Base-by-base conservation (phyloP, 1,140 invertebrate genomes). In the Elymnias hypermnestra region DNA sequence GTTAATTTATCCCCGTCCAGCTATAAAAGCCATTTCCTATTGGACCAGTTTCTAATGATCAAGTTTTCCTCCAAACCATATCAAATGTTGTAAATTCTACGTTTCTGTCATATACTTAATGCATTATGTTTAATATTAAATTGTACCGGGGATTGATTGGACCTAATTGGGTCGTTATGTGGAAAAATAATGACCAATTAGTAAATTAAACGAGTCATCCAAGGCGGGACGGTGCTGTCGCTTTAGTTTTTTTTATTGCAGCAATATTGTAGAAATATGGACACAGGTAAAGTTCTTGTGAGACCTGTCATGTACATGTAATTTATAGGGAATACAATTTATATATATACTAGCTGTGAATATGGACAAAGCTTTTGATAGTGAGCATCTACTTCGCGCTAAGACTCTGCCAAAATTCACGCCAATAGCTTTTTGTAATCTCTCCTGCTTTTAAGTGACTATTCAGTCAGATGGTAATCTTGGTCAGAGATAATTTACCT, bases 141-240 rank as follows among this genome's bases (percentile, higher is more conserved):
- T 66, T 71, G 56, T 75, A 72, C 65, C 57, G 62, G 58, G 69
- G 65, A 81, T 84, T 82, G 81, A 84, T 84, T 79, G 77, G 65
- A 71, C 54, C 67, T 76, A 84, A 82, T 82, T 79, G 81, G 70
- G 57, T 72, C 69, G 70, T 79, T 72, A 78, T 61, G 52, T 69
- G 56, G 65, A 76, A 72, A 69, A 79, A 77, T 84, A 76, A 81
- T 76, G 73, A 69, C 64, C 79, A 79, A 82, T 82, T 79, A 81
- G 70, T 71, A 72, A 73, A 82, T 79, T 82, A 76, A 79, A 63
- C 67, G 60, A 66, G 49, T 58, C 47, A 57, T 60, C 53, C 50
- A 46, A 67, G 53, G 47, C 51, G 46, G 29, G 54, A 52, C 48
- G 52, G 14, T 43, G 47, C 35, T 39, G 28, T 50, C 41, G 36